These are phyloP conservation scores for Porites lobata DNA, from an alignment of 92 coral and sea anemone genomes.

Conservation along the genomic window DNA sequence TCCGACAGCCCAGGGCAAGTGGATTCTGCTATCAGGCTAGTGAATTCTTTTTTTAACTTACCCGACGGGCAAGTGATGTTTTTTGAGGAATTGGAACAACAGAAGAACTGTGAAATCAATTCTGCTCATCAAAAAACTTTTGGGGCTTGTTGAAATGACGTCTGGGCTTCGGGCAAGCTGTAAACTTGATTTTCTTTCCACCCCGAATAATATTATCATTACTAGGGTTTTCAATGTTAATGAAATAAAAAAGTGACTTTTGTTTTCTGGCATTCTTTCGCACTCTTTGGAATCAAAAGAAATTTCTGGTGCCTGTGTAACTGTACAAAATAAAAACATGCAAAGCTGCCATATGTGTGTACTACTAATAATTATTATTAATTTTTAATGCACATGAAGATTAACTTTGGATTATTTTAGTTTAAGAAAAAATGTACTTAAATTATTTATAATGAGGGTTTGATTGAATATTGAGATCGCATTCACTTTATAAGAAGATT, in stretches of 20 bases:
- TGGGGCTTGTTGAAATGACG: too few relatives aligned
- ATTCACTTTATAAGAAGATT: not conserved
- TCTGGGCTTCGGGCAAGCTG: too few relatives aligned
- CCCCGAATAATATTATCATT: too few relatives aligned
- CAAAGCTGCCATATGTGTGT: not conserved
- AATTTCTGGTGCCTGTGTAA: not conserved
- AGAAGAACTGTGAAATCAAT: too few relatives aligned
- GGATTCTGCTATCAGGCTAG: too few relatives aligned
- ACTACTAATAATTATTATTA: not conserved
- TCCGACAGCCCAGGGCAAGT: too few relatives aligned
- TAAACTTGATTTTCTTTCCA: too few relatives aligned
- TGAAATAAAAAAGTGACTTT: not conserved
- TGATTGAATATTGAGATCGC: not conserved
- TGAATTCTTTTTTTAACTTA: too few relatives aligned
- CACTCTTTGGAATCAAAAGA: not conserved
- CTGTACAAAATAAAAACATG: not conserved
- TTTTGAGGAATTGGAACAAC: too few relatives aligned
- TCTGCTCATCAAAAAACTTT: too few relatives aligned
- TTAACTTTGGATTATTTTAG: not conserved
- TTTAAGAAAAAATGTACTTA: not conserved
- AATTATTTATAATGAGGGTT: not conserved
- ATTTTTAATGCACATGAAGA: slow-evolving; percentile 21
- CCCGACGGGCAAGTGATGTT: too few relatives aligned
- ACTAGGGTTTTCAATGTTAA: too few relatives aligned
- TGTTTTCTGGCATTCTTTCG: not conserved